A percentile compares a stretch with the other conserved stretches of the same genome.
These are phyloP conservation scores for Lepidurus apus DNA, from an alignment of 1,140 invertebrate species.

Conservation along the genomic window DNA sequence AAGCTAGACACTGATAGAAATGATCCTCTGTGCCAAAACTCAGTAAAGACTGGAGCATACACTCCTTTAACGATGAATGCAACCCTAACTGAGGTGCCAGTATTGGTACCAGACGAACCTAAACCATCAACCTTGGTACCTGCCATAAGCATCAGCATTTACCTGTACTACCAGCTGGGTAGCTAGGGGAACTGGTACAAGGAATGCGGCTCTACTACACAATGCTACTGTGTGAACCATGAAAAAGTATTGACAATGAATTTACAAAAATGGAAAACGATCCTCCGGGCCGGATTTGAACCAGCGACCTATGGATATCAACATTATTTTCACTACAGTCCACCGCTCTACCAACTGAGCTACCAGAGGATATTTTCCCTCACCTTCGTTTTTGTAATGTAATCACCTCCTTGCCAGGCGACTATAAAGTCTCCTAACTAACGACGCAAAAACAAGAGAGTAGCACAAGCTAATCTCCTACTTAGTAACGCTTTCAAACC, in stretches of 20 bases:
- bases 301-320: neutral
- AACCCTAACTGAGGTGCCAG: too few relatives aligned
- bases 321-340: neutral
- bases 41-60: too few relatives aligned
- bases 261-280: conserved; percentile 37
- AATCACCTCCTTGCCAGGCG: neutral
- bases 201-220: too few relatives aligned
- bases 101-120: too few relatives aligned
- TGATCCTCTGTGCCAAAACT: too few relatives aligned
- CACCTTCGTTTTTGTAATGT: neutral
- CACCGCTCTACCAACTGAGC: neutral
- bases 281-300: conserved; percentile 49
- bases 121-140: too few relatives aligned
- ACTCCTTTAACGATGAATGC: too few relatives aligned
- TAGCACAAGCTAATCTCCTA: neutral
- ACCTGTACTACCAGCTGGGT: too few relatives aligned
- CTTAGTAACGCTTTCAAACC: neutral
- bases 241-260: neutral
- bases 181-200: too few relatives aligned
- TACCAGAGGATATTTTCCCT: neutral
- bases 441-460: neutral
- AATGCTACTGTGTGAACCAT: too few relatives aligned
- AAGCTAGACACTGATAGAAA: too few relatives aligned
- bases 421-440: neutral
- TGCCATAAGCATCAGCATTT: too few relatives aligned